Evolutionary conservation across 2,888 invertebrate species (phyloP).

Genomic region (Rhabditoides inermis): DNA sequence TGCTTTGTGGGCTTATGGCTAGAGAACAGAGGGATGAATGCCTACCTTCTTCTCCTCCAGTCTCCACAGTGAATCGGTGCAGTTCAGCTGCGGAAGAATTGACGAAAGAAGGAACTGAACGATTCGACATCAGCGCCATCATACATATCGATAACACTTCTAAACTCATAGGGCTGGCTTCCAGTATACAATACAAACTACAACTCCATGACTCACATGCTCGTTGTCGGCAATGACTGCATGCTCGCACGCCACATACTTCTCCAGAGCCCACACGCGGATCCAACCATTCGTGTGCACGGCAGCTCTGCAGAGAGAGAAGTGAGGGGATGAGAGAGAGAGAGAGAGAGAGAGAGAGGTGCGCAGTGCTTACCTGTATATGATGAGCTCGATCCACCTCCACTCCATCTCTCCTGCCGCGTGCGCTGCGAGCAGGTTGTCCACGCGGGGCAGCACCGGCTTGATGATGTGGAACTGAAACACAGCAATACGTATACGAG

Average conservation of each 20-base stretch:
- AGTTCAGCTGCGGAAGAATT: slow-evolving; percentile 23
- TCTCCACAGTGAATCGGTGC: slow-evolving; percentile 34
- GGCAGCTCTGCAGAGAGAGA: slow-evolving; percentile 12
- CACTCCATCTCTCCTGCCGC: slow-evolving; percentile 2
- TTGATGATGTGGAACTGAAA: slow-evolving; percentile 27
- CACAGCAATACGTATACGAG: no score
- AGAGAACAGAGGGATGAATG: no score
- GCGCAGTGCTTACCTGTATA: no score
- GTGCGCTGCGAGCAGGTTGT: slow-evolving; percentile 10
- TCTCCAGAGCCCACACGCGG: slow-evolving; percentile 32
- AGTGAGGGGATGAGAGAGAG: no score
- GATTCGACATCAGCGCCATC: no score
- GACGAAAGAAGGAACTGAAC: slow-evolving; percentile 18
- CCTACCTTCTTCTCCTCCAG: slow-evolving; percentile 17
- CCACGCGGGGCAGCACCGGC: slow-evolving; percentile 18
- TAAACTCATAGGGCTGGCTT: no score
- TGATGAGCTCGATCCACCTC: not conserved
- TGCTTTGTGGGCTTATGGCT: no score
- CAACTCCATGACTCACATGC: no score
- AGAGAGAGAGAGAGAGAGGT: no score
- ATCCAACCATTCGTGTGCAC: slow-evolving; percentile 40
- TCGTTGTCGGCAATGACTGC: slow-evolving; percentile 9
- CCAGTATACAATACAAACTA: no score
- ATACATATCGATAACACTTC: no score
- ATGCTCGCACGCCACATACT: slow-evolving; percentile 11